Conservation (phyloP, 2,113 vertebrate genomes). For the Macaca fascicularis region T2T-MFA8v1.1 NC_088379.1:113066501-113067000, state of each 20-base stretch:
- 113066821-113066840: background rate
- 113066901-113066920: background rate
- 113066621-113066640: background rate
- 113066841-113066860: background rate
- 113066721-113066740: background rate
- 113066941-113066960: background rate
- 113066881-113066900: background rate
- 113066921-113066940: background rate
- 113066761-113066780: background rate
- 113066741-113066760: background rate
- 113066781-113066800: background rate
- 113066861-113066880: background rate
- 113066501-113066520: background rate
- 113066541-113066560: background rate
- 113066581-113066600: background rate
- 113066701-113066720: background rate
- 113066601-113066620: background rate
- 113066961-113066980: background rate
- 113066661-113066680: background rate
- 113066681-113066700: background rate
- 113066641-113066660: background rate
- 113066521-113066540: background rate
- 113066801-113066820: background rate
- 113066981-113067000: slow-evolving; percentile 20
- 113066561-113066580: background rate